Evolutionary conservation across 2,113 vertebrate genomes (phyloP).

Genomic region (Nicator chloris): DNA sequence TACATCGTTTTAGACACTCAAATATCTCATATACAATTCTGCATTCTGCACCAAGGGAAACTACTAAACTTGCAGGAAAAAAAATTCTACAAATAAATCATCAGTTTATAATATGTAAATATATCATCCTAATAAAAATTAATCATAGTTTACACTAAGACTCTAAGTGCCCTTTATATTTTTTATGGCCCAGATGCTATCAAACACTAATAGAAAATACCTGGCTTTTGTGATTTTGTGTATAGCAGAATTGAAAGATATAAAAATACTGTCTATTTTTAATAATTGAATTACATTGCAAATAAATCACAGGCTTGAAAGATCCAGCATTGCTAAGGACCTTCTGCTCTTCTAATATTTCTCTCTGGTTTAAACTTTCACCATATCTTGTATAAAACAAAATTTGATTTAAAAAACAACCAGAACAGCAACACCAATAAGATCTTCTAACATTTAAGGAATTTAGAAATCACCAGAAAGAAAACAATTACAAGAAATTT

Average conservation of each 20-base stretch:
- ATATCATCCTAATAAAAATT: slow-evolving; percentile 74
- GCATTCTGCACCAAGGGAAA: slow-evolving; percentile 77
- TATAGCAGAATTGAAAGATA: slow-evolving; percentile 57
- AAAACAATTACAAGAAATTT: background rate
- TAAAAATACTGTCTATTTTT: slow-evolving; percentile 67
- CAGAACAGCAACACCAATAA: background rate
- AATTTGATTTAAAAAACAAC: background rate
- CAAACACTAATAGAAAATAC: slow-evolving; percentile 59
- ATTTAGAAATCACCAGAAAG: background rate
- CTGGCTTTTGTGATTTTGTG: slow-evolving; percentile 61
- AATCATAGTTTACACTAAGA: slow-evolving; percentile 66
- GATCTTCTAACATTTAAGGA: background rate
- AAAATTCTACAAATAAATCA: slow-evolving; percentile 78
- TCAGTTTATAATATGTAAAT: slow-evolving; percentile 76
- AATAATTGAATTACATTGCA: slow-evolving; percentile 67
- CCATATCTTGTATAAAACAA: background rate
- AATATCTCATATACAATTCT: slow-evolving; percentile 94
- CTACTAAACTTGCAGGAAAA: slow-evolving; percentile 81
- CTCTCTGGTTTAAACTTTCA: background rate
- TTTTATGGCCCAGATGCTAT: slow-evolving; percentile 53
- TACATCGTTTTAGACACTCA: slow-evolving; percentile 94
- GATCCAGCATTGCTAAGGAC: background rate
- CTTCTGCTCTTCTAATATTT: background rate
- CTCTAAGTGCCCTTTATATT: slow-evolving; percentile 28
- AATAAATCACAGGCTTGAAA: slow-evolving; percentile 59